Percentiles rank a stretch among this genome's conserved stretches.
Conservation (phyloP, 2,797 vertebrate genomes). For the Poeciliopsis infans region DNA sequence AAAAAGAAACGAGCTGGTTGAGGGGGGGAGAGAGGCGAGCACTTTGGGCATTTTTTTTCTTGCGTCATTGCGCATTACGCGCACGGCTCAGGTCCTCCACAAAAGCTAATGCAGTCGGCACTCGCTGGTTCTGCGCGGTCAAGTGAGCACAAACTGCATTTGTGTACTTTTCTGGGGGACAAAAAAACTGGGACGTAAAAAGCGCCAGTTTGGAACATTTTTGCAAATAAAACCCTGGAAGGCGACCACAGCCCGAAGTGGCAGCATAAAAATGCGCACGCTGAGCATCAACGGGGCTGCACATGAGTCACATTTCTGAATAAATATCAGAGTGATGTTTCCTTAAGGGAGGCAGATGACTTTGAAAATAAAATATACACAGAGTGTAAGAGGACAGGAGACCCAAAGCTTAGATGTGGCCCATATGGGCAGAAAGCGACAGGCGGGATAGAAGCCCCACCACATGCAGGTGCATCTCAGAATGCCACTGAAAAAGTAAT, state of each 20-base stretch:
- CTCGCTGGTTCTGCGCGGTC: background rate
- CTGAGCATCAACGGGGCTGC: background rate
- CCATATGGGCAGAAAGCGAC: background rate
- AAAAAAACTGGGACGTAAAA: background rate
- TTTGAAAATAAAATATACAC: conserved; percentile 1
- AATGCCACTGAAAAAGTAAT: background rate
- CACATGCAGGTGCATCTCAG: background rate
- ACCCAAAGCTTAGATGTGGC: background rate
- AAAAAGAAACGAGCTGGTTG: background rate
- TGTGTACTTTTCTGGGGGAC: background rate
- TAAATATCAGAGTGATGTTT: conserved; percentile 1
- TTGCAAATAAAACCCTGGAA: background rate
- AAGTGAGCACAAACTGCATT: conserved; percentile 5
- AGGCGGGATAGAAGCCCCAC: background rate
- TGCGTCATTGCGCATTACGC: conserved; percentile 65
- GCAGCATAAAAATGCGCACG: background rate
- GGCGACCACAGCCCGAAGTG: background rate
- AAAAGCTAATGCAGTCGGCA: conserved; percentile 18
- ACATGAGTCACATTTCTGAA: background rate
- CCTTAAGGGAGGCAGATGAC: background rate
- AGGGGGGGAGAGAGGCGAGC: background rate
- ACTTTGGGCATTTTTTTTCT: conserved; percentile 47
- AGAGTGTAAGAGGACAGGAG: background rate
- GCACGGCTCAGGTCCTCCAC: conserved; percentile 34
- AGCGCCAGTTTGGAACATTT: background rate